Base-by-base conservation (phyloP, 2,797 vertebrate genomes). In the Phataginus tricuspis region DNA sequence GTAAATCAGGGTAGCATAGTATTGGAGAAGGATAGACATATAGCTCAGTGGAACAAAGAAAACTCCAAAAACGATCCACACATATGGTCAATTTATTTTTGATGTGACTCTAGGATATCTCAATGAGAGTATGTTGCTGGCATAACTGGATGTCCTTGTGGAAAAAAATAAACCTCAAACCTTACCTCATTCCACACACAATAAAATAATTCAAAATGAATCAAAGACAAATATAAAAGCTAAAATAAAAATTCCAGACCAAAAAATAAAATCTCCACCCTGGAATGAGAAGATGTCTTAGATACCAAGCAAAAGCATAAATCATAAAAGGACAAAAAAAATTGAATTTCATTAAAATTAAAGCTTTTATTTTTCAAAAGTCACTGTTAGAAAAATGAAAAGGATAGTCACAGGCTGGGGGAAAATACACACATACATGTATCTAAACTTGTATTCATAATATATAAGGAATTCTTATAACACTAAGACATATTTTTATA, bases 391-490 rank as follows among this genome's bases (percentile, higher is more conserved):
- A 79, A 77, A 96, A 87, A 92, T 10, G 53, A 87, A 77, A 78
- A 91, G 31, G 9, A 10, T 69, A 83, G 29, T 2, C 77, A 71
- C 8, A 34, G 34, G 19, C 25, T 89, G 31, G 16, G 21, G 89
- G 29, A 93, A 94, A 79, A 88, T 72, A 91, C 64, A 86, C 29
- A 82, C 23, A 19, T n/a, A 86, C 23, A 29, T 25, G 49, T 19
- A 25, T 49, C 31, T 91, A 71, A 93, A 83, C 64, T 59, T 91
- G 1, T 57, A 64, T 45, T 45, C 63, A 78, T 18, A 86, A 83
- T 83, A 63, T 68, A 66, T 55, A 74, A 63, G 84, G 21, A 90
- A 92, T 59, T 85, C 31, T 91, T 94, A n/a, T 5, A 91, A 71
- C 5, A 64, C 34, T 75, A 72, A 72, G 29, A 79, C 10, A 12